Base-by-base conservation (phyloP, 64 coral and sea anemone genomes). In the Pachyseris speciosa region DNA sequence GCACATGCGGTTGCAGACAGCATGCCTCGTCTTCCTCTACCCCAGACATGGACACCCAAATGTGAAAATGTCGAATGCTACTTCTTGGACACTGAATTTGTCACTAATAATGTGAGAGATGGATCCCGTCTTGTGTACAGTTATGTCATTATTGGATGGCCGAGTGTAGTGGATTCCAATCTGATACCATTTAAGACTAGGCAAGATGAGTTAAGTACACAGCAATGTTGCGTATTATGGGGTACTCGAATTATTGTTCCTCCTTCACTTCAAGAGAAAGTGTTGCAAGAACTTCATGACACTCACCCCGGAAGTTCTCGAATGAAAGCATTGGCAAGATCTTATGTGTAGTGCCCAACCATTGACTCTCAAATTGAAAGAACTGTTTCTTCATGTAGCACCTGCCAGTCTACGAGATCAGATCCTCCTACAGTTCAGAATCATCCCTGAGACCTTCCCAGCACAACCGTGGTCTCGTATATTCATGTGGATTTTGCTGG, bases 21-120 rank as follows among this genome's bases (percentile, higher is more conserved):
- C 60, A 7, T 64, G 22, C 26, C 60, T 64, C n/a, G n/a, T 64
- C 58, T 91, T 67, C 88, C 76, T 30, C 70, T 91, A 76, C 88
- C 88, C 24, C 60, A 69, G 79, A 92, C 78, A 92, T 84, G 67
- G 80, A 22, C 83, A 84, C 89, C 78, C 53, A 58, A 38, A 84
- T 68, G 60, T n/a, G 25, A 30, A 64, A 64, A 64, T n/a, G 26
- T 26, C 26, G 60, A 64, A 64, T 68, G 60, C 60, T 92, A 84
- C 12, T 84, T 84, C 66, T 59, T 91, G 69, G 78, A 84, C 81
- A 81, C 48, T 50, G 48, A 84, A 91, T 64, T 31, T 64, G 80
- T 83, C 12, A 34, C 76, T 52, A 81, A 55, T 90, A 63, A 47
- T 37, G 69, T 31, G 51, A 91, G 64, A 60, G 22, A 63, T 69